A percentile compares a stretch with the other conserved stretches of the same genome.
These are phyloP conservation scores for Lytechinus variegatus DNA, from an alignment of 35 echinoderm and acorn worm species.

Conservation along the genomic window DNA sequence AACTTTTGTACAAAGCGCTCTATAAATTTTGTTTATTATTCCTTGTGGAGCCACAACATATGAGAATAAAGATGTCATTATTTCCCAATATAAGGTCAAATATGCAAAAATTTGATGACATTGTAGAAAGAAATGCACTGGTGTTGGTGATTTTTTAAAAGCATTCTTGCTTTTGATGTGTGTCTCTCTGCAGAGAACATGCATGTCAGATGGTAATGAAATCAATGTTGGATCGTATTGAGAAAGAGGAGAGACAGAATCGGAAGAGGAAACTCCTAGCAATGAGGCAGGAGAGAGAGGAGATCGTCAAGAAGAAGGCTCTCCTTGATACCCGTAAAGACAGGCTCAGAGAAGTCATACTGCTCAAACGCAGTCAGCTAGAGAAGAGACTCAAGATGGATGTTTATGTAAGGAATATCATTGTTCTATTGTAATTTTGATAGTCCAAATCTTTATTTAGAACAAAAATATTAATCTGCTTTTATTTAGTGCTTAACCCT, in stretches of 20 bases:
- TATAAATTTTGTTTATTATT: too few species aligned
- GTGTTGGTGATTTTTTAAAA: too few species aligned
- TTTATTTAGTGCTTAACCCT: too few species aligned
- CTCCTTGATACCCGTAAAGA: conserved; percentile 81
- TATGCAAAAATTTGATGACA: too few species aligned
- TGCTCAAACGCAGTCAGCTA: conserved; percentile 72
- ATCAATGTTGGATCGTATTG: conserved; percentile 82
- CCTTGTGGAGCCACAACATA: too few species aligned
- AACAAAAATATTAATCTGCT: too few species aligned
- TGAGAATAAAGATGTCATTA: too few species aligned
- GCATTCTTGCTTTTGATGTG: not conserved
- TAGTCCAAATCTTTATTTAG: too few species aligned
- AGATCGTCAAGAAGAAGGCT: conserved; percentile 46
- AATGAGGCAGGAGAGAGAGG: conserved; percentile 66
- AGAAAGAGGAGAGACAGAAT: conserved; percentile 71
- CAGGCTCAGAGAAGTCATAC: conserved; percentile 75
- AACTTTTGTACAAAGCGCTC: too few species aligned
- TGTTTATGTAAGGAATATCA: conserved; percentile 61
- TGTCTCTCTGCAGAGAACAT: conserved; percentile 56
- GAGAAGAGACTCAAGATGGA: conserved; percentile 78
- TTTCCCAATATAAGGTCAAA: too few species aligned
- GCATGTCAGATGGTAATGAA: conserved; percentile 84
- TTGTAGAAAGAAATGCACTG: too few species aligned
- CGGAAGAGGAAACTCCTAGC: conserved; percentile 79
- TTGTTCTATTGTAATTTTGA: not conserved